These are phyloP conservation scores for Acipenser oxyrinchus DNA, from an alignment of 2,797 vertebrate genomes.

Conservation along the genomic window DNA sequence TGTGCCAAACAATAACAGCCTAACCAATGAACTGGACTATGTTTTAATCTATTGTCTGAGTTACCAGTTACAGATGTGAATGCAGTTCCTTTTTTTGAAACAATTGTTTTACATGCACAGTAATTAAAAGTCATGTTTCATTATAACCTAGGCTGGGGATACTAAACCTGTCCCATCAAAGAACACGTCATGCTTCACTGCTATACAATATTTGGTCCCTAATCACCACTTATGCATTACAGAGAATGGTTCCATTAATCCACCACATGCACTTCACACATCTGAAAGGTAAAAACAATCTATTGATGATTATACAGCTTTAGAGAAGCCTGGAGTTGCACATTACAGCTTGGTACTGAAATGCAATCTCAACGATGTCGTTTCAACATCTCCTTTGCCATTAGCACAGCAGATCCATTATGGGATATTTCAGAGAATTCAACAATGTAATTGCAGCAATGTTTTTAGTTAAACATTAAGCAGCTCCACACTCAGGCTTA, in stretches of 20 bases:
- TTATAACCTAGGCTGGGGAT: too few relatives aligned
- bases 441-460: not conserved
- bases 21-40: not conserved
- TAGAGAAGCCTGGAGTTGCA: too few relatives aligned
- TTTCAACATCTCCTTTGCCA: not conserved
- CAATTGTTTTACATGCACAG: too few relatives aligned
- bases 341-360: not conserved
- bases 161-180: too few relatives aligned
- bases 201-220: too few relatives aligned
- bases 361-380: not conserved
- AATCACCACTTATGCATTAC: too few relatives aligned
- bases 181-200: too few relatives aligned
- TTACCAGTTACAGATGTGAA: not conserved
- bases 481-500: not conserved
- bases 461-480: not conserved
- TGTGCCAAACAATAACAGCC: not conserved
- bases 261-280: not conserved
- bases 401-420: conserved; percentile 1
- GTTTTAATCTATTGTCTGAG: not conserved
- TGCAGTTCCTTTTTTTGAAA: not conserved
- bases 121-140: too few relatives aligned
- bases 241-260: too few relatives aligned
- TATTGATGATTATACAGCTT: not conserved
- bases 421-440: not conserved
- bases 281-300: not conserved